Evolutionary conservation across 2,797 vertebrate genomes (phyloP).

Genomic region (Artibeus jamaicensis): DNA sequence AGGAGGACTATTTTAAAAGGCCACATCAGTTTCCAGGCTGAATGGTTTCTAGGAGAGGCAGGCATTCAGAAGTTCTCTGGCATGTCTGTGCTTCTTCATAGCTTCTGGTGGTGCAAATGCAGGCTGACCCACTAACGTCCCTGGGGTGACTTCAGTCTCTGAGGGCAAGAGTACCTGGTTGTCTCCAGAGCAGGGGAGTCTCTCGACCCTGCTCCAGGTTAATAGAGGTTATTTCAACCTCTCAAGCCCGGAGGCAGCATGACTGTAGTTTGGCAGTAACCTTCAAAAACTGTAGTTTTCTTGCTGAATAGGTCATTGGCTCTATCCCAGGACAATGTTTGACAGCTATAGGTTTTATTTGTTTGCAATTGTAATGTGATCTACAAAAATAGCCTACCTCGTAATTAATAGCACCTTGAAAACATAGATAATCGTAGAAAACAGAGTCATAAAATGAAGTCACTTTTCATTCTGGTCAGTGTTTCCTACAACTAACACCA

Average conservation of each 20-base stretch:
- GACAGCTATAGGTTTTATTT: neutral
- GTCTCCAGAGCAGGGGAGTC: neutral
- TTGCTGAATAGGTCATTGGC: neutral
- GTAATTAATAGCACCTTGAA: slow-evolving; percentile 60
- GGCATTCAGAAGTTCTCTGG: neutral
- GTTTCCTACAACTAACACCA: slow-evolving; percentile 13
- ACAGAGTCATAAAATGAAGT: slow-evolving; percentile 30
- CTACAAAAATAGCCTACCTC: slow-evolving; percentile 1
- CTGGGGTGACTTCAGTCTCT: neutral
- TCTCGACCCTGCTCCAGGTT: neutral
- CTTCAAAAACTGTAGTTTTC: neutral
- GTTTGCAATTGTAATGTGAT: slow-evolving; percentile 6
- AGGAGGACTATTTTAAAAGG: neutral
- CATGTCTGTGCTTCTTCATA: neutral
- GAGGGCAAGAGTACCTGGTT: neutral
- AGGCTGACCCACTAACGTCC: neutral
- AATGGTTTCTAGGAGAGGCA: neutral
- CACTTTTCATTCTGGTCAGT: slow-evolving; percentile 6
- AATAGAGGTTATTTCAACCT: neutral
- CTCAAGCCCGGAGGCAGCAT: neutral
- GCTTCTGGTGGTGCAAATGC: neutral
- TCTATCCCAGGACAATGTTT: neutral
- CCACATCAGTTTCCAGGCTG: neutral
- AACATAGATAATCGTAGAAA: slow-evolving; percentile 26
- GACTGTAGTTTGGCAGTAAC: neutral